Evolutionary conservation across 2,113 vertebrate genomes (phyloP), one percentile per base, ranked within the genome.

Genomic region (Chamaetylas fuelleborni): DNA sequence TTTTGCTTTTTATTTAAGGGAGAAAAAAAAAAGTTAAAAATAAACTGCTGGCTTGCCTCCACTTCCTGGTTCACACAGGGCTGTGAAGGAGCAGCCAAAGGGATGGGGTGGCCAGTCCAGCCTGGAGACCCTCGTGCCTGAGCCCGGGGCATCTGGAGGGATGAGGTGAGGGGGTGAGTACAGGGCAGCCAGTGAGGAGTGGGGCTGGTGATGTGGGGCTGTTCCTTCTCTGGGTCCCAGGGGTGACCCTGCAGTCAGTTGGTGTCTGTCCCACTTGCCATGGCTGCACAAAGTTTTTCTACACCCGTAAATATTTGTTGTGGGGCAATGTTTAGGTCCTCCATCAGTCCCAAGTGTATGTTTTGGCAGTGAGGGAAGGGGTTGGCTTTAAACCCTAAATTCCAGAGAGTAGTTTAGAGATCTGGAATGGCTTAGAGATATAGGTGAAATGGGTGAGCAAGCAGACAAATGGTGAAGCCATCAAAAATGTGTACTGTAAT

Each of bases 21-120:
- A 43, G 53, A 40, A 83, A 92, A 64, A 76, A 76, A 90, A 77
- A 80, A 64, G 12, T 83, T 95, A 95, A 95, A 95, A 96, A 93
- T 95, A 96, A 81, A 76, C 81, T 84, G 17, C 48, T 6, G 1
- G 11, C 40, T 83, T 0, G 19, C 56, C 64, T 94, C 85, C 6
- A 4, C 81, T 94, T 94, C 95, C 95, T 94, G 93, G 74, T 90
- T 95, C 31, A 20, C 4, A 2, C 2, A 14, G 64, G 91, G 72
- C 85, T 81, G 85, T 1, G 2, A 43, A 15, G 12, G 73, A 81
- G 79, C 64, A 40, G 81, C 74, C 0, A 5, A 77, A 65, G 66
- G 18, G 54, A 79, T 90, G 66, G 18, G 54, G 74, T 90, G 3
- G 7, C 53, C 5, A 3, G 6, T 23, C 19, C 8, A 5, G 74